Conservation (phyloP, 2,797 vertebrate genomes). For the Eupleurogrammus muticus region DNA sequence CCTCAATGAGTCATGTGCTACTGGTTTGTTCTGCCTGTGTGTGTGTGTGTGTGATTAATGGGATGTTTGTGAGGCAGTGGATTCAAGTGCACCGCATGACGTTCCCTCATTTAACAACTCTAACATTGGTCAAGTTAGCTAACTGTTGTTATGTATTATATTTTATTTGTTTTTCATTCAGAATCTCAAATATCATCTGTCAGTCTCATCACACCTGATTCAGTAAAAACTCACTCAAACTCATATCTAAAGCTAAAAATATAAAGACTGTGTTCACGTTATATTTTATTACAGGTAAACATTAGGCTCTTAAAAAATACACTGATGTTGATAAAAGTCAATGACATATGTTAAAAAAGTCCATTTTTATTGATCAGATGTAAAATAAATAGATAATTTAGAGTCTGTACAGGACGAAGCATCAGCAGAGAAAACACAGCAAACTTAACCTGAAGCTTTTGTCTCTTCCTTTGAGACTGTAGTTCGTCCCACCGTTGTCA, state of each 20-base stretch:
- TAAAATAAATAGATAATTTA: conserved; percentile 85
- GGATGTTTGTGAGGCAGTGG: too few relatives aligned
- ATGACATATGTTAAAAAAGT: conserved; percentile 6
- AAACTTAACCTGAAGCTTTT: neutral
- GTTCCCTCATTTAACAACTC: too few relatives aligned
- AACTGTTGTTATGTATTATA: too few relatives aligned
- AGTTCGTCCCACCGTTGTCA: neutral
- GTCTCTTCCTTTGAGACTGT: too few relatives aligned
- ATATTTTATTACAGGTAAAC: conserved; percentile 62
- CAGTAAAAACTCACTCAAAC: conserved; percentile 19
- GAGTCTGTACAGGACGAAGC: conserved; percentile 65
- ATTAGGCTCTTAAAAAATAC: conserved; percentile 58
- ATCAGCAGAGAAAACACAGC: conserved; percentile 63
- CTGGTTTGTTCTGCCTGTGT: too few relatives aligned
- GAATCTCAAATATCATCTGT: too few relatives aligned
- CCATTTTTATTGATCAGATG: conserved; percentile 32
- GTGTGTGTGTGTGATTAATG: too few relatives aligned
- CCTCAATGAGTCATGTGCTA: too few relatives aligned
- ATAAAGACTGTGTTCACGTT: conserved; percentile 51
- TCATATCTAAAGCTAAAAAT: conserved; percentile 50
- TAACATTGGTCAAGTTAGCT: too few relatives aligned
- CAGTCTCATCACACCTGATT: too few relatives aligned
- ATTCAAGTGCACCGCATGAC: too few relatives aligned
- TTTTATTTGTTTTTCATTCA: too few relatives aligned
- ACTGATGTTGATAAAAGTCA: conserved; percentile 54